Conservation (phyloP, 2,888 invertebrate genomes). For the Parnassius smintheus region DNA sequence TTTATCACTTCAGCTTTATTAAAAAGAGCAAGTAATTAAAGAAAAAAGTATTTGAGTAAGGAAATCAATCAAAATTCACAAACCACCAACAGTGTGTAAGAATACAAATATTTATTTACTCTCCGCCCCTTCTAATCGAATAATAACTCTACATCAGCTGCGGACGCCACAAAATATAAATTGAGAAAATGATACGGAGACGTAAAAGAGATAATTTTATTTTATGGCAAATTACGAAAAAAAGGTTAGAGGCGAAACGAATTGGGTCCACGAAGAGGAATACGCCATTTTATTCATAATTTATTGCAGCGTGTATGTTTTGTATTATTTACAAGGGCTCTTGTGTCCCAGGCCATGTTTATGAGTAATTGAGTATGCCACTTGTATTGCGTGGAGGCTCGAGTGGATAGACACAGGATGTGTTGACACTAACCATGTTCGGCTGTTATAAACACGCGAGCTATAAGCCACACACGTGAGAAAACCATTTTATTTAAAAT, state of each 20-base stretch:
- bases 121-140: neutral
- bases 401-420: constrained; percentile 13
- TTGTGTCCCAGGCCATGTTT: constrained; percentile 20
- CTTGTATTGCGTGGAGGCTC: constrained; percentile 18
- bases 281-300: constrained; percentile 36
- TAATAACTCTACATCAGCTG: constrained; percentile 3
- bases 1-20: too few relatives aligned
- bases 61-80: too few relatives aligned
- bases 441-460: constrained; percentile 1
- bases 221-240: constrained; percentile 23
- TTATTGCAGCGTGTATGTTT: constrained; percentile 32
- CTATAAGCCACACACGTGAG: neutral
- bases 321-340: constrained; percentile 23
- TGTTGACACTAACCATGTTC: constrained; percentile 14
- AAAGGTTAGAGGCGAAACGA: constrained; percentile 15
- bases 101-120: too few relatives aligned
- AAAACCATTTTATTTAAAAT: too few relatives aligned
- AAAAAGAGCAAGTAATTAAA: too few relatives aligned
- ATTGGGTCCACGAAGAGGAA: constrained; percentile 31
- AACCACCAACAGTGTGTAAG: too few relatives aligned
- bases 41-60: too few relatives aligned
- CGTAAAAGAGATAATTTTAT: constrained; percentile 18
- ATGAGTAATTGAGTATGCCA: constrained; percentile 27
- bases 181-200: constrained; percentile 9
- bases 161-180: constrained; percentile 1